These are phyloP conservation scores for Cephonodes hylas DNA, from an alignment of 2,888 invertebrate genomes.

Conservation along the genomic window DNA sequence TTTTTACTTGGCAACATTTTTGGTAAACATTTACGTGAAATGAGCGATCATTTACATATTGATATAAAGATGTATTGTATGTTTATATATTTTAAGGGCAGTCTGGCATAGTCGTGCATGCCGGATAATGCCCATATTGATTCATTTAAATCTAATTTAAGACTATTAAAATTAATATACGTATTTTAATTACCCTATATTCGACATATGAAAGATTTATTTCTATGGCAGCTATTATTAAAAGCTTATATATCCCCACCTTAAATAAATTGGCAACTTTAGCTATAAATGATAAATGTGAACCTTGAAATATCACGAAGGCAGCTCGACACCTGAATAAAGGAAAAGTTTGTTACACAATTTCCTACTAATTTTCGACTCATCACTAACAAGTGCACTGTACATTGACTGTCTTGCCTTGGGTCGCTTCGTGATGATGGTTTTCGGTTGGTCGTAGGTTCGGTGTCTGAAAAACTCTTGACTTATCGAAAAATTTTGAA, in stretches of 20 bases:
- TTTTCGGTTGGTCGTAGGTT: neutral
- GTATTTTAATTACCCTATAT: neutral
- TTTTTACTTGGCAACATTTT: neutral
- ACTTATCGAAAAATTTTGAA: neutral
- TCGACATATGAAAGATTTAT: neutral
- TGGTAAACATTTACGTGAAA: neutral
- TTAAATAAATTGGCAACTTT: neutral
- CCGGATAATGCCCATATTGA: neutral
- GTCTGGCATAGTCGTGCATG: neutral
- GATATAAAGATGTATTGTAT: neutral
- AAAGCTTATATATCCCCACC: neutral
- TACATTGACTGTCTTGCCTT: slow-evolving; percentile 28
- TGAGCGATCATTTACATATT: neutral
- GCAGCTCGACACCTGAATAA: neutral
- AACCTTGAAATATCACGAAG: neutral
- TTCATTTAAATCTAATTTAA: neutral
- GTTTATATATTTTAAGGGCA: neutral
- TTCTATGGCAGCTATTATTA: neutral
- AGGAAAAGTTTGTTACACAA: slow-evolving; percentile 21
- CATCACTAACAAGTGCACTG: slow-evolving; percentile 74
- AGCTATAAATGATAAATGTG: no score
- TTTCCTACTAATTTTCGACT: slow-evolving; percentile 75
- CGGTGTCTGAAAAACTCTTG: neutral
- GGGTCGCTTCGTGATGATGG: neutral
- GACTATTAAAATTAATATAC: neutral